These are phyloP conservation scores for Gallirallus australis DNA, from an alignment of 2,797 vertebrate species.

Conservation along the genomic window DNA sequence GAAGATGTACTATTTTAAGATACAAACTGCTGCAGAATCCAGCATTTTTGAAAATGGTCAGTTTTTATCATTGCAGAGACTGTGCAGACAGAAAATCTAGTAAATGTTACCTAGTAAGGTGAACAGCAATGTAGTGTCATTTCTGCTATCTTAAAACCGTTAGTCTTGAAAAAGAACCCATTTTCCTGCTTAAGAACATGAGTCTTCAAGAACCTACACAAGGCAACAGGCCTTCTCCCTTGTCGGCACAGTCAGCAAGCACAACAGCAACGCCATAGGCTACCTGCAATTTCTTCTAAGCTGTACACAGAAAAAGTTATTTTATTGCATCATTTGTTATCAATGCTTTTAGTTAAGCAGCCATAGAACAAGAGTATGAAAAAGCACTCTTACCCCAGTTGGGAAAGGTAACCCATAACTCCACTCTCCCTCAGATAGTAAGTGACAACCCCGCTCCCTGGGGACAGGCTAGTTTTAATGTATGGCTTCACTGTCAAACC, in stretches of 20 bases:
- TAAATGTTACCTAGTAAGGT: not conserved
- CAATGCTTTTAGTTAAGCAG: not conserved
- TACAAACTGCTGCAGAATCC: not conserved
- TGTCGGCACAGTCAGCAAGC: not conserved
- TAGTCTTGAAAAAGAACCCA: not conserved
- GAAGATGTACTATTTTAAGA: not conserved
- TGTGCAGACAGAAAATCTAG: not conserved
- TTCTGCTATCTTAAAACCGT: not conserved
- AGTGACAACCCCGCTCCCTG: slow-evolving; percentile 96
- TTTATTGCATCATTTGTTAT: not conserved
- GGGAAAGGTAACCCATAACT: slow-evolving; percentile 91
- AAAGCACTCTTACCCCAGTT: slow-evolving; percentile 87
- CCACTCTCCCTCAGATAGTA: slow-evolving; percentile 95
- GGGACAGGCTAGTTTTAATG: slow-evolving; percentile 97
- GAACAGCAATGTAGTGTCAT: not conserved
- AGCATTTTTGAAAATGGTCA: not conserved
- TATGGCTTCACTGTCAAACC: slow-evolving; percentile 94
- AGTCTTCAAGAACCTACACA: not conserved
- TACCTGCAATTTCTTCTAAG: not conserved
- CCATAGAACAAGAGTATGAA: not conserved
- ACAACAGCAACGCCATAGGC: fast-evolving
- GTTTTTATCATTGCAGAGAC: not conserved
- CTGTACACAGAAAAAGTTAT: not conserved
- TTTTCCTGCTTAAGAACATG: not conserved
- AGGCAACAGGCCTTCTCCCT: not conserved